Percentiles rank a stretch among this genome's conserved stretches.
Conservation (phyloP, 2,113 vertebrate genomes). For the Xenotilapia flavipinnis region DNA sequence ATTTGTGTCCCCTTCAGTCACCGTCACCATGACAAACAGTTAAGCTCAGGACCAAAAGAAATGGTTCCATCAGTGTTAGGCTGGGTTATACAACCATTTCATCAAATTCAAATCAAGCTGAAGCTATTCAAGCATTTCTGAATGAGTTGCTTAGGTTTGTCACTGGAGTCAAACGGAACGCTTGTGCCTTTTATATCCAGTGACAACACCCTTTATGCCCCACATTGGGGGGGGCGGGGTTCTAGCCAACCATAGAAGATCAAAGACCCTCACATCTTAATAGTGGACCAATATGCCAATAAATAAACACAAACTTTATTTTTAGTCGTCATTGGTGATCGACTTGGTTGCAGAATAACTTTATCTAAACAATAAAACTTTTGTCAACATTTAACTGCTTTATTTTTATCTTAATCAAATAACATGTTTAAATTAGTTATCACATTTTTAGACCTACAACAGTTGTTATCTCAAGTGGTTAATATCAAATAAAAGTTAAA, state of each 20-base stretch:
- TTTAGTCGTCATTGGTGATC: too few species aligned
- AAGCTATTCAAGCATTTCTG: slow-evolving; percentile 34
- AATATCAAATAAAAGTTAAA: neutral
- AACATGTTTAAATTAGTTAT: neutral
- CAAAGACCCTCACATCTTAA: neutral
- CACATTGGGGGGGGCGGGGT: neutral
- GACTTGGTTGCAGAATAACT: neutral
- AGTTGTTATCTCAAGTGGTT: neutral
- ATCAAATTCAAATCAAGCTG: slow-evolving; percentile 42
- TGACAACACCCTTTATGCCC: slow-evolving; percentile 6
- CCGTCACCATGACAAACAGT: slow-evolving; percentile 40
- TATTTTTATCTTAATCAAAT: neutral
- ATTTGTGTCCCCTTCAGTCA: neutral
- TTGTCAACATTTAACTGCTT: neutral
- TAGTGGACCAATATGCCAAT: neutral
- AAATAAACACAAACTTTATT: neutral
- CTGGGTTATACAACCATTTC: slow-evolving; percentile 2
- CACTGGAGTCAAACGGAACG: slow-evolving; percentile 9
- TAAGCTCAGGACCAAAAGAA: neutral
- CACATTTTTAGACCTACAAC: neutral
- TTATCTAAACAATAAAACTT: neutral
- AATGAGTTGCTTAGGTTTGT: slow-evolving; percentile 46
- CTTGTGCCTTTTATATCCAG: neutral
- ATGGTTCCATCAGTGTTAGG: slow-evolving; percentile 17
- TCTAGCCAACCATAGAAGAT: neutral